Percentiles rank a stretch among this genome's conserved stretches.
phyloP scores from a whole-genome alignment of 1,140 invertebrate genomes.

The Phenacoccus solenopsis region DNA sequence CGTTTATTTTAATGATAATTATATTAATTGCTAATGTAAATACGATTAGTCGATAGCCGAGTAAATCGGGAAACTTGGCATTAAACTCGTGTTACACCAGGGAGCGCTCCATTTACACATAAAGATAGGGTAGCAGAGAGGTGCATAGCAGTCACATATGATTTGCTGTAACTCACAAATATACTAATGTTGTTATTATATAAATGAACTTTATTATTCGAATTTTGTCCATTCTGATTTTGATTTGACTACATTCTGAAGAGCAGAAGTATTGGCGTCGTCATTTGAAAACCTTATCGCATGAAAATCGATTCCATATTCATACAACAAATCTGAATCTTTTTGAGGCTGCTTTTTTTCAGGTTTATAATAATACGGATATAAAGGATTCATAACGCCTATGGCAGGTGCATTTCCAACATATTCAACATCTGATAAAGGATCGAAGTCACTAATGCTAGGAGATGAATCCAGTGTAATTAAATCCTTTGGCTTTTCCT shows the following conservation, averaged over 20 bases:
- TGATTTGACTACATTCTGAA: conserved; percentile 21
- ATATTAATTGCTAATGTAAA: no score
- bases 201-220: no score
- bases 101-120: no score
- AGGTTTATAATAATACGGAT: conserved; percentile 42
- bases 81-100: no score
- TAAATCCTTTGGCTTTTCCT: conserved; percentile 33
- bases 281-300: conserved; percentile 20
- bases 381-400: conserved; percentile 44
- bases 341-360: conserved; percentile 23
- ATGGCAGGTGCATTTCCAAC: conserved; percentile 33
- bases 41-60: no score
- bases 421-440: conserved; percentile 36
- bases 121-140: no score
- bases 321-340: conserved; percentile 27
- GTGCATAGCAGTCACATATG: no score
- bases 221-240: conserved; percentile 30
- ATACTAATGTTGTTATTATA: no score
- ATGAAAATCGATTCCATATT: conserved; percentile 31
- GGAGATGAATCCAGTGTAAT: conserved; percentile 42
- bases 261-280: not conserved
- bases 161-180: no score
- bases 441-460: conserved; percentile 47
- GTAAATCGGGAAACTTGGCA: no score
- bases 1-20: no score